Evolutionary conservation across 2,797 vertebrate genomes (phyloP), one percentile per base, ranked within the genome.

Genomic region (Xenops minutus): DNA sequence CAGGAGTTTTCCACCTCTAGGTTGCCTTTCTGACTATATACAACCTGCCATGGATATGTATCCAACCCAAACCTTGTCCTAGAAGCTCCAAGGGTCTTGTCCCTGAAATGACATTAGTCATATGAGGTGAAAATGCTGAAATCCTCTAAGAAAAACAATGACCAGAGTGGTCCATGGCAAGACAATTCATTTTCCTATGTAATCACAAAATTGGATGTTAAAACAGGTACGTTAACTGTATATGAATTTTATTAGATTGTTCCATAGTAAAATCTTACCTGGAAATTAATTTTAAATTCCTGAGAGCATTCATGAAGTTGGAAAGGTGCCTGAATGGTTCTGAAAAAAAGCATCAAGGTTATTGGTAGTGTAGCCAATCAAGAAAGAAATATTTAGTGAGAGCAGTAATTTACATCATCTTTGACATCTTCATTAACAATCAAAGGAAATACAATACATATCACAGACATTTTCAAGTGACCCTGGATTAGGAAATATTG

Each of bases 211-310:
- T 12, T 55, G 18, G 19, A 48, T 81, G 41, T 67, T 92, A 72
- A 93, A 84, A 85, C 82, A 72, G 34, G 36, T 27, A 54, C 24
- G 36, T 14, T 75, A 64, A 64, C 22, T 63, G 23, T 83, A 39
- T 32, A 14, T 61, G 37, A 43, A 62, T 88, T 83, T 81, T 72
- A 90, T 62, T 81, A 69, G 46, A 55, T 56, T 56, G 15, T 44
- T 84, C 83, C 5, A 13, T n/a, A 78, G 51, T 54, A 34, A 85
- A 94, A 36, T 41, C 51, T 76, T 95, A 86, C 58, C 76, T 86
- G 39, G 55, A 73, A 94, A 88, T 84, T 24, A 84, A 44, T 90
- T 90, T 88, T 51, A 43, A 81, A 86, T 92, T 90, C 58, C 73
- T 79, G 36, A 66, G 46, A 86, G 23, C 15, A 39, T 32, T 34